Percentiles rank a stretch among this genome's conserved stretches.
phyloP scores from a whole-genome alignment of 2,113 vertebrate genomes.

The Xiphophorus couchianus region DNA sequence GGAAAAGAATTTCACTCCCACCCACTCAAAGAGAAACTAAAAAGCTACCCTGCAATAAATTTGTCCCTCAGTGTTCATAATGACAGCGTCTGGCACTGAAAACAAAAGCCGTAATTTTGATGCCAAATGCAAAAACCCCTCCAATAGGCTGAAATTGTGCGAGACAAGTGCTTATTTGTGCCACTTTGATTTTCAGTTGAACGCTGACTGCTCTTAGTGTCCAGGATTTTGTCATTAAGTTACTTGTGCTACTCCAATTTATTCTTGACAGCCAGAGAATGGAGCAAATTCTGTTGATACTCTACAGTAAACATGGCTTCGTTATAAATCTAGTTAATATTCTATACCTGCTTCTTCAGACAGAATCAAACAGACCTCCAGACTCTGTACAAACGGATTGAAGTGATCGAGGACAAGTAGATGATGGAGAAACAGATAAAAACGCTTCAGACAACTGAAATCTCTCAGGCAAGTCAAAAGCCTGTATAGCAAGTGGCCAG shows the following conservation, averaged over 20 bases:
- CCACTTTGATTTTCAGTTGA: conserved; percentile 2
- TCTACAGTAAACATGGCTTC: no score
- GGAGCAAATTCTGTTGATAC: not conserved
- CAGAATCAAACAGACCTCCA: no score
- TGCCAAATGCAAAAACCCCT: conserved; percentile 16
- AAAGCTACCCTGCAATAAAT: conserved; percentile 21
- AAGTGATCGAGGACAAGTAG: no score
- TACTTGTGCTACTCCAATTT: not conserved
- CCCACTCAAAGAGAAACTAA: conserved; percentile 17
- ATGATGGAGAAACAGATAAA: no score
- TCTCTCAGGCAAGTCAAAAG: no score
- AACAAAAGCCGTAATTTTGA: conserved; percentile 29
- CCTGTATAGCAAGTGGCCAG: no score
- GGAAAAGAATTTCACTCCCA: conserved; percentile 24
- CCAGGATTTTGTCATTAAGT: not conserved
- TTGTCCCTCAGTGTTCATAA: conserved; percentile 47
- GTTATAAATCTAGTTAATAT: no score
- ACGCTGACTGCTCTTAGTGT: not conserved
- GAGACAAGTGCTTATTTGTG: conserved; percentile 8
- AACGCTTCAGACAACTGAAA: no score
- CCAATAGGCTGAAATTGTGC: not conserved
- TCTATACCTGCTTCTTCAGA: no score
- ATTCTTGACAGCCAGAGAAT: not conserved
- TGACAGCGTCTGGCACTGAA: conserved; percentile 33
- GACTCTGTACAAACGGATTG: no score